Base-by-base conservation (phyloP, 2,113 vertebrate genomes). In the Daubentonia madagascariensis region DNA sequence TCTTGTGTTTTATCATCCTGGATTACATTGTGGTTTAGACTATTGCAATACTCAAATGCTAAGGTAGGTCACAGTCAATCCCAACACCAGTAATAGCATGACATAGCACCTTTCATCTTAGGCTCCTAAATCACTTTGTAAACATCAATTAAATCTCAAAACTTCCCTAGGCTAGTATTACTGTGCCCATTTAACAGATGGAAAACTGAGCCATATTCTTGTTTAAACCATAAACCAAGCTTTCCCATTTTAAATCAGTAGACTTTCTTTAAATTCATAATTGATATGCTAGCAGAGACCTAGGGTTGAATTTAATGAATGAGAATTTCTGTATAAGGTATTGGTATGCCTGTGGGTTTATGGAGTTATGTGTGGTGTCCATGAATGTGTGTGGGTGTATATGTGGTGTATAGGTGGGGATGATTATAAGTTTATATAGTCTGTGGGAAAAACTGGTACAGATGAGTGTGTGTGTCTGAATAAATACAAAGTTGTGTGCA, bases 71-170 rank as follows among this genome's bases (percentile, higher is more conserved):
- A 83, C 22, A 45, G 0, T 87, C 83, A 85, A 35, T 83, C n/a
- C 16, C 85, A 95, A 48, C 65, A 91, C 40, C 78, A 94, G 78
- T 95, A 96, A 96, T 90, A 96, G 81, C 80, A 83, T 96, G 96
- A 91, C 86, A 85, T 22, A 92, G 54, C 37, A 61, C 70, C 97
- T 98, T 98, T 97, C 94, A 96, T 98, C 97, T 96, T 68, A 7
- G 52, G n/a, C 48, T 83, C 23, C 76, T 50, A 48, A 95, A 90
- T 93, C 86, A 89, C 37, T 97, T 88, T 75, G 92, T 96, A 97
- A 98, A 94, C 85, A 97, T 87, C 91, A 98, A 96, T 97, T 97
- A 98, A 85, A 91, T 75, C 68, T 92, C 86, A 81, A 80, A 84
- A 96, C 68, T 91, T 79, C 78, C 76, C 86, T 68, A 43, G 93